phyloP scores from a whole-genome alignment of 2,888 invertebrate species.

The Orthosia gracilis region DNA sequence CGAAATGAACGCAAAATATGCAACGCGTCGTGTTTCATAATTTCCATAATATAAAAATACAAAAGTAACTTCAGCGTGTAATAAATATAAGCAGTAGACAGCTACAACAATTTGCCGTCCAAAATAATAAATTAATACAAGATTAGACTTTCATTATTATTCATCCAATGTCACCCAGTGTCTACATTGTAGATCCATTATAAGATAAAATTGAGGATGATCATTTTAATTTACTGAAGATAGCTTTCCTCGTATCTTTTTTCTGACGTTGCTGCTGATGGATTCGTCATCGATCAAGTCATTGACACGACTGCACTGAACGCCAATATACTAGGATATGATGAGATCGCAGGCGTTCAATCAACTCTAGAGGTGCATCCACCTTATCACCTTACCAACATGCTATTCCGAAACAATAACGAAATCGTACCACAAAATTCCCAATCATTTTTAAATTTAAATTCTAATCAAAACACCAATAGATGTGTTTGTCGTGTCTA shows the following conservation, averaged over 20 bases:
- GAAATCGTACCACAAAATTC: slow-evolving; percentile 42
- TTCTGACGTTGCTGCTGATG: slow-evolving; percentile 63
- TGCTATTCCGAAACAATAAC: slow-evolving; percentile 63
- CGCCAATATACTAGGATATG: slow-evolving; percentile 85
- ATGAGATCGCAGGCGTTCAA: slow-evolving; percentile 85
- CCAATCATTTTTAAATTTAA: slow-evolving; percentile 48
- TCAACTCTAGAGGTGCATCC: slow-evolving; percentile 86
- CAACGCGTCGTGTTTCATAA: slow-evolving; percentile 15
- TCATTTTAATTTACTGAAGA: slow-evolving; percentile 58
- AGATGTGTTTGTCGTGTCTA: slow-evolving; percentile 61
- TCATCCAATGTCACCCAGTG: slow-evolving; percentile 45
- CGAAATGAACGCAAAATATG: no score
- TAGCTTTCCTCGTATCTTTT: slow-evolving; percentile 65
- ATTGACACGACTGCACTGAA: slow-evolving; percentile 87
- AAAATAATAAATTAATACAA: slow-evolving; percentile 37
- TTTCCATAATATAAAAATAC: slow-evolving; percentile 13
- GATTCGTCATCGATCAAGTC: slow-evolving; percentile 89
- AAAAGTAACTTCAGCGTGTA: slow-evolving; percentile 8
- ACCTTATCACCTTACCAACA: slow-evolving; percentile 81
- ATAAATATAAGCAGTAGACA: slow-evolving; percentile 27
- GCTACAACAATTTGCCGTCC: slow-evolving; percentile 33
- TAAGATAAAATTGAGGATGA: slow-evolving; percentile 48
- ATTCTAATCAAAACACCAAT: slow-evolving; percentile 59
- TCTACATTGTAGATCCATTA: slow-evolving; percentile 42
- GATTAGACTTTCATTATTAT: slow-evolving; percentile 43